Conservation (phyloP, 2,888 invertebrate species). For the Drosophila multiciliata region DNA sequence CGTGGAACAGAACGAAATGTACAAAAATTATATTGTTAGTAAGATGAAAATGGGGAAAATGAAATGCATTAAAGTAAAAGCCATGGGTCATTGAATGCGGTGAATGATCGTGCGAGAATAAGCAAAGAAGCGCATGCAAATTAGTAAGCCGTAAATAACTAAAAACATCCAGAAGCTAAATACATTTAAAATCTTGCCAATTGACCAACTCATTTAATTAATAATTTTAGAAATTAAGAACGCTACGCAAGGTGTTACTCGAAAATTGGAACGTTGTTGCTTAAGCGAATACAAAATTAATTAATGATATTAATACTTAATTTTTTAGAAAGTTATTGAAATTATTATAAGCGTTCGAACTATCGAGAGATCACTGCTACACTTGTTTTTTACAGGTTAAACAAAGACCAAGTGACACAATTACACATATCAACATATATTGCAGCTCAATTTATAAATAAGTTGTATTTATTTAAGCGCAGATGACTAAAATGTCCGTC, state of each 20-base stretch:
- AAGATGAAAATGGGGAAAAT: constrained; percentile 74
- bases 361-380: background rate
- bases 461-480: background rate
- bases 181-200: background rate
- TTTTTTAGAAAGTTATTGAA: background rate
- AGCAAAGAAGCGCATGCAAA: constrained; percentile 52
- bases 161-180: constrained; percentile 10
- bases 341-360: background rate
- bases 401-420: constrained; percentile 11
- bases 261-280: background rate
- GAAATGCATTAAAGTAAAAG: constrained; percentile 62
- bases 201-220: background rate
- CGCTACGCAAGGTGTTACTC: background rate
- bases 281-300: background rate
- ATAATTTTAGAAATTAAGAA: background rate
- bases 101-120: constrained; percentile 49
- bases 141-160: constrained; percentile 7
- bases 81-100: constrained; percentile 46
- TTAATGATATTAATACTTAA: background rate
- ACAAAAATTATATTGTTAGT: constrained; percentile 72
- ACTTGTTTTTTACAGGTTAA: constrained; percentile 4
- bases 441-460: background rate
- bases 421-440: background rate
- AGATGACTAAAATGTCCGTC: background rate
- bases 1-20: constrained; percentile 72